Conservation (phyloP, 35 echinoderm and acorn worm species). For the Heliocidaris erythrogramma region DNA sequence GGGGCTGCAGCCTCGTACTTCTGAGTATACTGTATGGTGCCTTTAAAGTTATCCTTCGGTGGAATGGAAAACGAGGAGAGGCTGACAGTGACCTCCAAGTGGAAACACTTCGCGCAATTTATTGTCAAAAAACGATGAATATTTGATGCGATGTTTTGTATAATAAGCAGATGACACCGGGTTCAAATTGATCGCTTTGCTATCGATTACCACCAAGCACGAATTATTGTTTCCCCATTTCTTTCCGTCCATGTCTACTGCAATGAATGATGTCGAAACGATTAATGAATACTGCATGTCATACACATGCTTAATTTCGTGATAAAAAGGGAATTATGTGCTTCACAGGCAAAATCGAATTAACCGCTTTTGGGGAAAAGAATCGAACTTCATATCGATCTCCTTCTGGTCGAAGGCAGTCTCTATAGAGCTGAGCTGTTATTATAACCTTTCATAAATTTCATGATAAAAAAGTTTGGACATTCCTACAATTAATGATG, state of each 20-base stretch:
- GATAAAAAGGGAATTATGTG: constrained; percentile 1
- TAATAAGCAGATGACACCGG: constrained; percentile 31
- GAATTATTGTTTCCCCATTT: constrained; percentile 26
- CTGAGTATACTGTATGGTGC: background rate
- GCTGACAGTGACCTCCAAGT: constrained; percentile 7
- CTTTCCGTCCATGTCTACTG: background rate
- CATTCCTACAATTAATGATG: background rate
- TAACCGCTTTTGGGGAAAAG: background rate
- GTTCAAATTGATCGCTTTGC: constrained; percentile 10
- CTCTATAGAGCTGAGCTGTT: background rate
- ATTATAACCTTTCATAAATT: background rate
- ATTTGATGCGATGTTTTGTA: constrained; percentile 34
- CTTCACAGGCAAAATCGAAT: constrained; percentile 24
- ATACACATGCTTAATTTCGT: background rate
- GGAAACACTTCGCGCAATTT: constrained; percentile 39
- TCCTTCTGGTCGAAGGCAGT: background rate
- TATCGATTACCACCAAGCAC: background rate
- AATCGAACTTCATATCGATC: constrained; percentile 21
- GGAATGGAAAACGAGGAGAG: background rate
- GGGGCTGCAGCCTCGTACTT: background rate
- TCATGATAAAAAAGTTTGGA: background rate
- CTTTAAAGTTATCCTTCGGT: background rate
- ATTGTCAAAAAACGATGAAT: constrained; percentile 29
- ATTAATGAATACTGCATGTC: constrained; percentile 29
- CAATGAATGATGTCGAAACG: background rate